phyloP scores from a whole-genome alignment of 1,140 invertebrate genomes.

The Aleiodes sp. region DNA sequence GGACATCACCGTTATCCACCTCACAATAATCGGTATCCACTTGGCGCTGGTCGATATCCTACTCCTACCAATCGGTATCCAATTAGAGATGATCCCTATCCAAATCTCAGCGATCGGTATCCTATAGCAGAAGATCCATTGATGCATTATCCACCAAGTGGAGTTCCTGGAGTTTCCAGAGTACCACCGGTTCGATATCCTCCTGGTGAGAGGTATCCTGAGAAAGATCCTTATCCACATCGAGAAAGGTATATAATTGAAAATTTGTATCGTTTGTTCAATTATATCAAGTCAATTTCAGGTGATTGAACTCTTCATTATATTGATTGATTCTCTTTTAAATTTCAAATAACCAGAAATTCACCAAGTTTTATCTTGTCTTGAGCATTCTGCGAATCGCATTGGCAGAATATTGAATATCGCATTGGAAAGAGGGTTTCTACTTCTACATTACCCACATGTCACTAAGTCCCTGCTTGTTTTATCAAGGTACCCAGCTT shows the following conservation, averaged over 20 bases:
- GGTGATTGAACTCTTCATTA: too few relatives aligned
- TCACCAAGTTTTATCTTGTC: too few relatives aligned
- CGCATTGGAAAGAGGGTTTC: too few relatives aligned
- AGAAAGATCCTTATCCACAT: constrained; percentile 52
- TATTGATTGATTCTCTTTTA: too few relatives aligned
- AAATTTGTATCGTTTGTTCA: too few relatives aligned
- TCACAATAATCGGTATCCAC: constrained; percentile 43
- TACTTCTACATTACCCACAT: too few relatives aligned
- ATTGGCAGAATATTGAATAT: too few relatives aligned
- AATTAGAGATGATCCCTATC: constrained; percentile 47
- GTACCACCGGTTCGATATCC: constrained; percentile 62
- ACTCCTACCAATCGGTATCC: constrained; percentile 48
- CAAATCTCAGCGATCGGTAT: constrained; percentile 52
- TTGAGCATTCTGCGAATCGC: too few relatives aligned
- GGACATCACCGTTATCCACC: constrained; percentile 54
- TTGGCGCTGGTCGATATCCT: constrained; percentile 9
- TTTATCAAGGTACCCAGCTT: constrained; percentile 33
- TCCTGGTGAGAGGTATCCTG: constrained; percentile 44
- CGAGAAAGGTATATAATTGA: constrained; percentile 42
- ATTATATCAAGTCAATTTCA: too few relatives aligned
- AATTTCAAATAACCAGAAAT: too few relatives aligned
- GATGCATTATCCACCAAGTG: constrained; percentile 49
- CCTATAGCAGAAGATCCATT: constrained; percentile 51
- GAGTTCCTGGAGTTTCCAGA: neutral
- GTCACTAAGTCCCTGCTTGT: too few relatives aligned